A percentile compares a stretch with the other conserved stretches of the same genome.
Conservation (phyloP, 1,140 invertebrate genomes). For the Akabosia matsudoensis region DNA sequence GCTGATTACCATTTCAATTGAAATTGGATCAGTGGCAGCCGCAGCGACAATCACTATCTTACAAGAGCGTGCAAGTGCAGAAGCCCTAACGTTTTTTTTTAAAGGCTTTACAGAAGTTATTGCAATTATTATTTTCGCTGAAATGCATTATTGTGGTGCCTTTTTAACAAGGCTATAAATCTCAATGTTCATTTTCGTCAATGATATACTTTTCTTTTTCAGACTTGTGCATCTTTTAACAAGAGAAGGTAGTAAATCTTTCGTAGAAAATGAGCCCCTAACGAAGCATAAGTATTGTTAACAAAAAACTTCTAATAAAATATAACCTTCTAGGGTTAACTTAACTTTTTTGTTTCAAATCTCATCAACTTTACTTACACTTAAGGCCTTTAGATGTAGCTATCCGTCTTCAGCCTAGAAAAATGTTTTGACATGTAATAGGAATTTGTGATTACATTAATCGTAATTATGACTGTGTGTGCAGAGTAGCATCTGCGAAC, state of each 20-base stretch:
- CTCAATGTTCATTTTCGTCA: not conserved
- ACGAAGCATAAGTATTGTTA: too few species aligned
- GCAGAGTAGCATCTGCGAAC: not conserved
- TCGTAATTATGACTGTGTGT: not conserved
- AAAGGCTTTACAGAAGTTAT: not conserved
- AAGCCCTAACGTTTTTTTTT: not conserved
- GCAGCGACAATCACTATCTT: not conserved
- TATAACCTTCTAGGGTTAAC: not conserved
- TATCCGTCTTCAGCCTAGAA: not conserved
- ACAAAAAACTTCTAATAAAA: too few species aligned
- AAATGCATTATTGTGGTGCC: not conserved
- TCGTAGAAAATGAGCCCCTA: too few species aligned
- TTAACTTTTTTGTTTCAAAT: not conserved
- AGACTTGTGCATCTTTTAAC: too few species aligned
- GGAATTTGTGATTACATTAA: slow-evolving; percentile 8
- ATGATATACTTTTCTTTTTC: not conserved
- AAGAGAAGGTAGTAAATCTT: too few species aligned
- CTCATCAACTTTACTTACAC: not conserved
- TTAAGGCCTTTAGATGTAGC: too few species aligned
- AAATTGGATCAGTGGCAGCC: not conserved
- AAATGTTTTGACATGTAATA: not conserved
- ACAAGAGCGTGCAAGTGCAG: not conserved
- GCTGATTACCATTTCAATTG: not conserved
- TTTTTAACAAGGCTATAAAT: slow-evolving; percentile 17
- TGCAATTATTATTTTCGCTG: not conserved